These are phyloP conservation scores for Temnothorax nylanderi DNA, from an alignment of 1,140 invertebrate genomes.

Conservation along the genomic window DNA sequence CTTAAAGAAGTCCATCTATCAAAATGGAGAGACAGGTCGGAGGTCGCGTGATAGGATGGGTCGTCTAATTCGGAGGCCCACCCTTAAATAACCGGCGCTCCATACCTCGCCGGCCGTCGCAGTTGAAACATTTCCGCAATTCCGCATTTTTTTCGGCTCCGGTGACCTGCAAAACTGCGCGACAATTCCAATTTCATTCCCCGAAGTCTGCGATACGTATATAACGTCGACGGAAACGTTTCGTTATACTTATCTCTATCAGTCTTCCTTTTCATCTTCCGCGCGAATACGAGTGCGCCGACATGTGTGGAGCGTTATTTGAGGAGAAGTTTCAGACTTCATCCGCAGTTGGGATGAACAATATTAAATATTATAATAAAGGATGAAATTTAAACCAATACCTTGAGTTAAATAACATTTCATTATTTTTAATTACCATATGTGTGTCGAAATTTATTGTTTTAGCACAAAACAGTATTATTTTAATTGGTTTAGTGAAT, in stretches of 20 bases:
- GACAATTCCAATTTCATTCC: neutral
- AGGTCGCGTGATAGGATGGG: neutral
- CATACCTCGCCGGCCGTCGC: neutral
- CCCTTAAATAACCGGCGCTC: neutral
- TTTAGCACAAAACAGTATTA: too few species aligned
- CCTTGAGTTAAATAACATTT: too few species aligned
- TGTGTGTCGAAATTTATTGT: too few species aligned
- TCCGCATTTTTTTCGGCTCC: too few species aligned
- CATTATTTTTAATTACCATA: too few species aligned
- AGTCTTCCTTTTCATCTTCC: neutral
- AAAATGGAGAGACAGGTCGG: neutral
- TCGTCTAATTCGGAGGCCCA: neutral
- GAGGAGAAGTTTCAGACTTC: neutral
- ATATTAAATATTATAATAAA: too few species aligned
- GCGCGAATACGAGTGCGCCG: neutral
- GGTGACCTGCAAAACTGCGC: too few species aligned
- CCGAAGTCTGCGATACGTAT: neutral
- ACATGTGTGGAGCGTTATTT: too few species aligned
- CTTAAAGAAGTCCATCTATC: slow-evolving; percentile 32
- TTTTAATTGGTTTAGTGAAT: too few species aligned
- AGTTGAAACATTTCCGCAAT: neutral
- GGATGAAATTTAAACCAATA: too few species aligned
- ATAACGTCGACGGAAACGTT: neutral
- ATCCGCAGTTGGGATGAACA: neutral
- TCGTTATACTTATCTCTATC: neutral